Evolutionary conservation across 1,140 invertebrate species (phyloP).

Genomic region (Schlechtendalia chinensis): DNA sequence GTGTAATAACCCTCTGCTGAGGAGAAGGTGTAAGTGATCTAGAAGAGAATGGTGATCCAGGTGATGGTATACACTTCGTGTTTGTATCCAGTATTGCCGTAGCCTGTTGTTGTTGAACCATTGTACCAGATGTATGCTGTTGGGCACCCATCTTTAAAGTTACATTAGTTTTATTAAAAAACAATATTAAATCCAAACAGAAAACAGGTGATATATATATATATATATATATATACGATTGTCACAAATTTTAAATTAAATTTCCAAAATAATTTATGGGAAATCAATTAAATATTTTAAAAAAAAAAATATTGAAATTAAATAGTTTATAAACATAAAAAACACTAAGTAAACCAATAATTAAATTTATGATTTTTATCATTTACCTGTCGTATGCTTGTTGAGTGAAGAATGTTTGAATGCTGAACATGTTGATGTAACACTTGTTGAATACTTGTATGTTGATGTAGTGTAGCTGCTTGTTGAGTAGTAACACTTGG

Average conservation of each 20-base stretch:
- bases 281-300: not conserved
- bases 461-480: constrained; percentile 50
- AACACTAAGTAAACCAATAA: not conserved
- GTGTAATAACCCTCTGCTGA: constrained; percentile 53
- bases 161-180: not conserved
- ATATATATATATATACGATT: not conserved
- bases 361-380: constrained; percentile 11
- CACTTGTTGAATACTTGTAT: constrained; percentile 52
- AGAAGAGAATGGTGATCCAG: constrained; percentile 54
- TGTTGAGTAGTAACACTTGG: constrained; percentile 47
- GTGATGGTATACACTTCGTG: constrained; percentile 51
- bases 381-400: constrained; percentile 52
- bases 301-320: not conserved
- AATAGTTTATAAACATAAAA: not conserved
- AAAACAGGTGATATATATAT: no score
- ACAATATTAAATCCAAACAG: not conserved
- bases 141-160: constrained; percentile 43
- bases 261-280: no score
- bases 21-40: constrained; percentile 54
- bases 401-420: constrained; percentile 51
- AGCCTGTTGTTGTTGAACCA: constrained; percentile 47
- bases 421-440: constrained; percentile 52
- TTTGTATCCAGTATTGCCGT: constrained; percentile 49
- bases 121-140: constrained; percentile 36
- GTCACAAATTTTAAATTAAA: no score